phyloP scores from a whole-genome alignment of 2,888 invertebrate genomes.

The Sarcophaga variegata region DNA sequence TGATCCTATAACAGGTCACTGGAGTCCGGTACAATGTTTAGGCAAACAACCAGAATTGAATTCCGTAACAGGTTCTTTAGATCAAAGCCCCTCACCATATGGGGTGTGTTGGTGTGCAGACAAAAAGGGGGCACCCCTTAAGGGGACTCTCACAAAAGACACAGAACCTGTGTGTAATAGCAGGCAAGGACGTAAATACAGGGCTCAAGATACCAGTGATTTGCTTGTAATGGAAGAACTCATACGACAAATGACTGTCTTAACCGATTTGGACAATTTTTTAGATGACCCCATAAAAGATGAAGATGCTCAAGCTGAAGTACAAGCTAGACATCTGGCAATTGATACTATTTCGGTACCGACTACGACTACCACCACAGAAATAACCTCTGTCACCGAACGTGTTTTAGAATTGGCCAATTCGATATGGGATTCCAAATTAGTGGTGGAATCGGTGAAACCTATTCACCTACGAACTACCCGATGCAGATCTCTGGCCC shows the following conservation, averaged over 20 bases:
- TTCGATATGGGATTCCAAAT: slow-evolving; percentile 80
- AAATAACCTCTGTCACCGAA: slow-evolving; percentile 79
- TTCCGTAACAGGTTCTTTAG: slow-evolving; percentile 29
- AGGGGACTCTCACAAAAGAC: slow-evolving; percentile 90
- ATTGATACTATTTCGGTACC: slow-evolving; percentile 37
- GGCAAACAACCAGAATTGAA: slow-evolving; percentile 82
- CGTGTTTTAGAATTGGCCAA: slow-evolving; percentile 77
- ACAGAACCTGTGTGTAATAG: slow-evolving; percentile 90
- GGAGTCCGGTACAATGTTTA: slow-evolving; percentile 92
- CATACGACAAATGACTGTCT: slow-evolving; percentile 86
- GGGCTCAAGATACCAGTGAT: slow-evolving; percentile 80
- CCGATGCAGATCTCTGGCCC: slow-evolving; percentile 82
- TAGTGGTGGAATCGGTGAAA: slow-evolving; percentile 76
- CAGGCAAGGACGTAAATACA: slow-evolving; percentile 87
- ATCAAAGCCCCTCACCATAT: slow-evolving; percentile 77
- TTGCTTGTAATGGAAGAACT: slow-evolving; percentile 86
- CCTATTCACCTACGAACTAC: slow-evolving; percentile 77
- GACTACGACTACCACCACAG: background rate
- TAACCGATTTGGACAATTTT: slow-evolving; percentile 81
- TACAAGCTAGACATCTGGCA: slow-evolving; percentile 62
- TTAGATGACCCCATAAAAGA: slow-evolving; percentile 73
- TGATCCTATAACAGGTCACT: slow-evolving; percentile 87
- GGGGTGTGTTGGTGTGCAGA: slow-evolving; percentile 95
- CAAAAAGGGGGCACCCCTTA: slow-evolving; percentile 90
- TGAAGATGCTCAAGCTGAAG: slow-evolving; percentile 38